These are phyloP conservation scores for Eupithecia abbreviata DNA, from an alignment of 2,888 invertebrate species.

Conservation along the genomic window DNA sequence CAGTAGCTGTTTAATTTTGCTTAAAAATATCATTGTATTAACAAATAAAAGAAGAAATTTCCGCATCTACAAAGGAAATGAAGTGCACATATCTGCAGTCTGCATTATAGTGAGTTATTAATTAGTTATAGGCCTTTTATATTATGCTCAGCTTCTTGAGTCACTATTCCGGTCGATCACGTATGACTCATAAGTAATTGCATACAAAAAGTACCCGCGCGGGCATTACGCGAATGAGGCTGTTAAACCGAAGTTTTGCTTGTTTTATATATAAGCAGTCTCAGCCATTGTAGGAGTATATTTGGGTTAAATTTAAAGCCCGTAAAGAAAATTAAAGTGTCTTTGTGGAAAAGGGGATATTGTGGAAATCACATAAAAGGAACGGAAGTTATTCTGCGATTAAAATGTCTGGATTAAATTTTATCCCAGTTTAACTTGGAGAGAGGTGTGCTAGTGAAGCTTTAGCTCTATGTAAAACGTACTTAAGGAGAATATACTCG, in stretches of 20 bases:
- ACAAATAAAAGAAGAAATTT: too few species aligned
- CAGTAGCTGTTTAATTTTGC: too few species aligned
- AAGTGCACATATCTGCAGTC: too few species aligned
- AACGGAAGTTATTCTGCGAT: slow-evolving; percentile 1
- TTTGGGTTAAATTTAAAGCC: slow-evolving; percentile 23
- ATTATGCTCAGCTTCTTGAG: background rate
- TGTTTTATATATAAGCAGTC: background rate
- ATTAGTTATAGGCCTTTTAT: background rate
- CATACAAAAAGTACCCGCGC: background rate
- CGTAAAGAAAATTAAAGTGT: slow-evolving; percentile 22
- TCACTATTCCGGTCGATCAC: background rate
- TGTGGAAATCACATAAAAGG: background rate
- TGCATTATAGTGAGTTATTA: too few species aligned
- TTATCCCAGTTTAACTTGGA: background rate
- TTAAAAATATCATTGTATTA: too few species aligned
- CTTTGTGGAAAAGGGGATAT: slow-evolving; percentile 6
- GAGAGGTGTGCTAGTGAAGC: background rate
- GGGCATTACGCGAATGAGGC: background rate
- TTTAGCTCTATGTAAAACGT: background rate
- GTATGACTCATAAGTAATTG: background rate
- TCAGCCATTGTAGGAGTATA: slow-evolving; percentile 24
- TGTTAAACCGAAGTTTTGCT: background rate
- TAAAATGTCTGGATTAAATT: background rate
- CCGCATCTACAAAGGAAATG: too few species aligned
- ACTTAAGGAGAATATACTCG: too few species aligned